These are phyloP conservation scores for Hippocampus barbouri DNA, from an alignment of 2,113 vertebrate species.

Conservation along the genomic window DNA sequence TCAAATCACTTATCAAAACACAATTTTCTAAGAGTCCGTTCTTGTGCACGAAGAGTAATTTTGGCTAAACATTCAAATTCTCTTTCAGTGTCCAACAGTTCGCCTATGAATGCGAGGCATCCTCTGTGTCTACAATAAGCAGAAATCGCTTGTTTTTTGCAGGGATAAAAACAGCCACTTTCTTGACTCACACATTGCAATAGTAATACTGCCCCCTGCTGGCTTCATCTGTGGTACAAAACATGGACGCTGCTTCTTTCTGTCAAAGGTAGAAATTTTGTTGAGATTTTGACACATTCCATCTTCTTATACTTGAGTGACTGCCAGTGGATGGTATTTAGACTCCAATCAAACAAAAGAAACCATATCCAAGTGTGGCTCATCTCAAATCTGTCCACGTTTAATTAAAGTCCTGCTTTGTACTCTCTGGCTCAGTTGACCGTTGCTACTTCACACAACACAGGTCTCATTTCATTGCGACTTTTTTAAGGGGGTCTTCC, in stretches of 20 bases:
- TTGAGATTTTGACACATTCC: neutral
- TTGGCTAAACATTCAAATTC: conserved; percentile 2
- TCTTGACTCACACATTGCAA: neutral
- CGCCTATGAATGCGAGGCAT: neutral
- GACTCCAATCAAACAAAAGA: neutral
- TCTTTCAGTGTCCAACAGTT: conserved; percentile 10
- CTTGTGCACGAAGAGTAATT: neutral
- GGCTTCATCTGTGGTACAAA: conserved; percentile 4
- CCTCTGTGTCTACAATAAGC: neutral
- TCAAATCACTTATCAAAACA: conserved; percentile 39
- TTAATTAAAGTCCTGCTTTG: neutral
- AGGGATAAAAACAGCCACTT: conserved; percentile 2
- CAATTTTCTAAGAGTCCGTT: conserved; percentile 14
- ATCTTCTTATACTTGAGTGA: conserved; percentile 7
- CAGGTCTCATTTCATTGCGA: neutral
- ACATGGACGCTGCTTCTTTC: neutral
- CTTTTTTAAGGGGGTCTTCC: neutral
- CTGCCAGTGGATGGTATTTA: conserved; percentile 12
- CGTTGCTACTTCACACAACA: neutral
- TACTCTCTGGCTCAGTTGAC: neutral
- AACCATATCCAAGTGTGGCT: neutral
- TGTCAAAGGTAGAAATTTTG: neutral
- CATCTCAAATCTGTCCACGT: neutral
- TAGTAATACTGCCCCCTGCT: neutral
- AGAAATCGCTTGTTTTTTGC: conserved; percentile 1